Evolutionary conservation across 2,113 vertebrate species (phyloP), one percentile per base, ranked within the genome.

Genomic region (Chloroceryle aenea): DNA sequence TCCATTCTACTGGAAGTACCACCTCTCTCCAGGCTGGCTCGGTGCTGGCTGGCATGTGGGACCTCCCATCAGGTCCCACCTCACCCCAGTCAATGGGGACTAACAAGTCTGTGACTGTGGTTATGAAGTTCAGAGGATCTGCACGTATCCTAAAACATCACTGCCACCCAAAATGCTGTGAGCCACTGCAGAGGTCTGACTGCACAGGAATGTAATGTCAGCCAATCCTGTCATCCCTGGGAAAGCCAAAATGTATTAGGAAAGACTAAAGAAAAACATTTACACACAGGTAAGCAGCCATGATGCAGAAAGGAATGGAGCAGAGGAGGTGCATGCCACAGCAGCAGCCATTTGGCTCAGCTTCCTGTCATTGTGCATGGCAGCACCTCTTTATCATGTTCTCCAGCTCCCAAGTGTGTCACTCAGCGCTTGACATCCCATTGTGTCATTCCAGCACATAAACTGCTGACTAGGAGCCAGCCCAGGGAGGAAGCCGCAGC

Each of bases 291-390:
- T 62, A 21, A 56, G 79, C 52, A 64, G 86, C 45, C 55, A 14
- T 0, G 0, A 34, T 7, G 22, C 1, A 5, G 42, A 25, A 55
- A 29, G 67, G 36, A 89, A 14, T 11, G 29, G 53, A 40, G 81
- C 72, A 47, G 68, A n/a, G 74, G 40, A 38, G 62, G 11, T 3
- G 25, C 59, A 26, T 2, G 7, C 55, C 1, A 3, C 87, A 67
- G 63, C 59, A 74, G 64, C 69, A 59, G 53, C 42, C 1, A 0
- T 38, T 25, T 4, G 12, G 58, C 73, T 72, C 52, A 2, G 13
- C 32, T 53, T 34, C 38, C 32, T 3, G 0, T 48, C 6, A 1
- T 2, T 18, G 40, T 8, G 10, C 0, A 0, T 29, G 53, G 78
- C 74, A 55, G 68, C 59, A 47, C 50, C 84, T 87, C 78, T 63